Base-by-base conservation (phyloP, 2,888 invertebrate species). In the Nephrotoma guestfalica region DNA sequence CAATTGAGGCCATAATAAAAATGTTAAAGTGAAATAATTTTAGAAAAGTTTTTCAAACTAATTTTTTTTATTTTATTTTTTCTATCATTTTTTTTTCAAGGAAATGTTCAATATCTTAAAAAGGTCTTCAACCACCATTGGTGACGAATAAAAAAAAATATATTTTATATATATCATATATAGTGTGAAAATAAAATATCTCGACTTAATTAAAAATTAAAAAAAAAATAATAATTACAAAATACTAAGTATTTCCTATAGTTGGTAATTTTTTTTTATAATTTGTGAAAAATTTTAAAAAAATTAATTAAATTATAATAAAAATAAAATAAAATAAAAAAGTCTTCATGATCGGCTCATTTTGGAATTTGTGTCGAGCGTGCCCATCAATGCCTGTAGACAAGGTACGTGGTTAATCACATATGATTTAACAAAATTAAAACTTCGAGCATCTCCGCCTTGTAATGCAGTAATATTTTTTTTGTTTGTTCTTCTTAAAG, bases 321-420 rank as follows among this genome's bases (percentile, higher is more conserved):
- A 40, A 42, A 41, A 57, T 13, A n/a, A 45, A 15, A 47, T 83
- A 83, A 87, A 42, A 41, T 86, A 88, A 87, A 87, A 85, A 85
- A 86, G 90, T 91, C 93, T 94, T 93, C 93, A 97, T 97, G 97
- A 97, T 97, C 94, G 97, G 97, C 93, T 97, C 97, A 94, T 97
- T 97, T 94, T 97, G 97, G 97, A 97, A 97, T 94, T 94, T 97
- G 94, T 97, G 97, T 94, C 96, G 97, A 93, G 97, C 97, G 94
- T 97, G 97, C 94, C 97, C 97, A 92, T 97, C 97, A 93, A 97
- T 97, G 97, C 97, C 97, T 92, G 96, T 97, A 92, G 97, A 97
- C 94, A 97, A 97, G 97, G 97, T 97, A 93, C 94, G 93, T 86
- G 84, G 13, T 3, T n/a, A 15, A 41, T 84, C 84, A 71, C 71